These are phyloP conservation scores for Dryomyza anilis DNA, from an alignment of 2,888 invertebrate species.

Conservation along the genomic window DNA sequence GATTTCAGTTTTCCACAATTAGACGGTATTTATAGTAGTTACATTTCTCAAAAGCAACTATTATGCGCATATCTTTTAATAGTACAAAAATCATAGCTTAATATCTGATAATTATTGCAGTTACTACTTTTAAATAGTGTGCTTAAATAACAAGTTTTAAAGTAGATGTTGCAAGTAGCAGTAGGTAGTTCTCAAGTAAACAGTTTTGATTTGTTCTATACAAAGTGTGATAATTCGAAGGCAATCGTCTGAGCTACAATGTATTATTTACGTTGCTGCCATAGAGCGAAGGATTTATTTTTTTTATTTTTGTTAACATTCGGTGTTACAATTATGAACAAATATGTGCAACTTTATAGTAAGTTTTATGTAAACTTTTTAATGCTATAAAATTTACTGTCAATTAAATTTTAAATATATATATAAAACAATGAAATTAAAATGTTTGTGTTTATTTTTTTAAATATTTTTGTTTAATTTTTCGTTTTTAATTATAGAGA, in stretches of 20 bases:
- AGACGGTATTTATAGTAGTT: too few species aligned
- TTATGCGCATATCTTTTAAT: too few species aligned
- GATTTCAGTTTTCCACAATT: too few species aligned
- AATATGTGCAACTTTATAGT: neutral
- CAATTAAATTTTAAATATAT: neutral
- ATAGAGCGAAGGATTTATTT: neutral
- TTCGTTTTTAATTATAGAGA: conserved; percentile 11
- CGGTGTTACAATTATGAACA: neutral
- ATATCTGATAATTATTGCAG: too few species aligned
- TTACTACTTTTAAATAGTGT: too few species aligned
- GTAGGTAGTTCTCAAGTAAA: neutral
- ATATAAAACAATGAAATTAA: neutral
- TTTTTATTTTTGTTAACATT: conserved; percentile 3
- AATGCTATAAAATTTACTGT: too few species aligned
- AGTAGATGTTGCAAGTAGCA: neutral
- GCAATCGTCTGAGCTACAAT: neutral
- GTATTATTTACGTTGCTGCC: neutral
- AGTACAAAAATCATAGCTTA: too few species aligned
- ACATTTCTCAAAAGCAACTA: too few species aligned
- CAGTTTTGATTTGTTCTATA: neutral
- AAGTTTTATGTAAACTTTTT: too few species aligned
- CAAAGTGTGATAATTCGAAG: neutral
- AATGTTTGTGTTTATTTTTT: neutral
- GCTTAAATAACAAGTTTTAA: conserved; percentile 10
- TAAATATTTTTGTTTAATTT: neutral